phyloP scores from a whole-genome alignment of 2,888 invertebrate genomes.

The Odontocolon sp. region DNA sequence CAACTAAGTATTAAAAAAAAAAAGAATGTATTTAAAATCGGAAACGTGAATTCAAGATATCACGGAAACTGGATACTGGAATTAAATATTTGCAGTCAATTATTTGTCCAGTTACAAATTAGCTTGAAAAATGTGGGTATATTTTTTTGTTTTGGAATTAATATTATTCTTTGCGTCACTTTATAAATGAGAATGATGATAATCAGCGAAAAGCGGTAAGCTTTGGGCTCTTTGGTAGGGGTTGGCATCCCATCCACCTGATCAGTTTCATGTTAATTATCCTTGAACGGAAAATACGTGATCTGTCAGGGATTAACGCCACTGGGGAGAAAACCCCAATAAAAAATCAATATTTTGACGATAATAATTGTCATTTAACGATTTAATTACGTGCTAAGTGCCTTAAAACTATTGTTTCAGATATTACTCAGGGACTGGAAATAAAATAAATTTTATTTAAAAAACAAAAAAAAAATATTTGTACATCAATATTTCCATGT shows the following conservation, averaged over 20 bases:
- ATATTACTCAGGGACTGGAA: slow-evolving; percentile 44
- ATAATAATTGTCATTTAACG: background rate
- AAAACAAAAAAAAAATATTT: slow-evolving; percentile 19
- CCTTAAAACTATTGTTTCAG: slow-evolving; percentile 46
- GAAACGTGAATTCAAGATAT: no score
- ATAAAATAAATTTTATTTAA: slow-evolving; percentile 50
- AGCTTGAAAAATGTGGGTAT: no score
- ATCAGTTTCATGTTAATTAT: slow-evolving; percentile 47
- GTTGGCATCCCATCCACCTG: slow-evolving; percentile 84
- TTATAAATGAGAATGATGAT: background rate
- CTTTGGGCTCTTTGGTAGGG: slow-evolving; percentile 81
- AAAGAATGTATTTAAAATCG: background rate
- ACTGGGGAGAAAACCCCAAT: slow-evolving; percentile 82
- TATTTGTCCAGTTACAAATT: no score
- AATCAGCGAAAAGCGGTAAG: slow-evolving; percentile 69
- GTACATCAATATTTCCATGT: slow-evolving; percentile 21
- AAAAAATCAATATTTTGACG: slow-evolving; percentile 76
- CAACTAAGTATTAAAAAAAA: background rate
- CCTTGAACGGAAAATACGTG: slow-evolving; percentile 22
- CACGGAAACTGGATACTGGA: no score
- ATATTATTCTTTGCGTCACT: no score
- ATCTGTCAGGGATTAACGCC: slow-evolving; percentile 74
- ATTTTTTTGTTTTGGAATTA: no score
- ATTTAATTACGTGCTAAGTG: slow-evolving; percentile 19
- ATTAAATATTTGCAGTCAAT: no score